A percentile compares a stretch with the other conserved stretches of the same genome.
These are phyloP conservation scores for Bicyclus anynana DNA, from an alignment of 1,140 invertebrate genomes.

Conservation along the genomic window DNA sequence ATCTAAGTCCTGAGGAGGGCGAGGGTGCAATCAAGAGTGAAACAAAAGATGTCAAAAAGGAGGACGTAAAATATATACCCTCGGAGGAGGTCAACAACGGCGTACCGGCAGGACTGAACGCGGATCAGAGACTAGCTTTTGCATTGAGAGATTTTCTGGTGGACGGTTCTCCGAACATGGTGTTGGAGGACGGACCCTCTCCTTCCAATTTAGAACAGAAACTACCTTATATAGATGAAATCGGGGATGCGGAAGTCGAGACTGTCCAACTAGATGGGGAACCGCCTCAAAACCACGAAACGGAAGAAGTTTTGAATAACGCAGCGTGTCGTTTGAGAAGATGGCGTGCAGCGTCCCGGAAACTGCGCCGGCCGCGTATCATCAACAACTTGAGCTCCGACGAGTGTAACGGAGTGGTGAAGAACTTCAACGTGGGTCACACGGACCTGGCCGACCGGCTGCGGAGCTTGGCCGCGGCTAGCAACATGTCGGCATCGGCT, in stretches of 20 bases:
- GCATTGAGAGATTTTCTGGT: slow-evolving; percentile 61
- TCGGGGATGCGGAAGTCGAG: slow-evolving; percentile 36
- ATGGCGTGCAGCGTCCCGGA: slow-evolving; percentile 62
- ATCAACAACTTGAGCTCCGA: slow-evolving; percentile 65
- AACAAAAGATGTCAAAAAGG: slow-evolving; percentile 40
- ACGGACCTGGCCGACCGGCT: slow-evolving; percentile 66
- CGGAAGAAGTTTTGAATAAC: slow-evolving; percentile 65
- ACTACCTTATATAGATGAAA: slow-evolving; percentile 64
- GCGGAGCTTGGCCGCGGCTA: slow-evolving; percentile 74
- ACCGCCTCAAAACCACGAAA: slow-evolving; percentile 43
- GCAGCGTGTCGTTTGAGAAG: slow-evolving; percentile 60
- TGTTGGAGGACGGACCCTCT: slow-evolving; percentile 46
- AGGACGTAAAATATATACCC: slow-evolving; percentile 38
- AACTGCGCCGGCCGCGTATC: slow-evolving; percentile 55
- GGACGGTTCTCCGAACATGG: slow-evolving; percentile 32
- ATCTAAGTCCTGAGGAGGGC: slow-evolving; percentile 56
- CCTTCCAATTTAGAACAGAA: slow-evolving; percentile 43
- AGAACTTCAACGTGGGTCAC: slow-evolving; percentile 49
- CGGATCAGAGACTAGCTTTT: slow-evolving; percentile 57
- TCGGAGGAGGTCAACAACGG: slow-evolving; percentile 34
- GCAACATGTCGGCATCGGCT: slow-evolving; percentile 72
- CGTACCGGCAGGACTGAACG: slow-evolving; percentile 46
- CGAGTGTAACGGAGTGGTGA: slow-evolving; percentile 41
- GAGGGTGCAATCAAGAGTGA: slow-evolving; percentile 44
- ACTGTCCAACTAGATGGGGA: slow-evolving; percentile 55